These are phyloP conservation scores for Rhynchopsitta pachyrhyncha DNA, from an alignment of 2,113 vertebrate species.

Conservation along the genomic window DNA sequence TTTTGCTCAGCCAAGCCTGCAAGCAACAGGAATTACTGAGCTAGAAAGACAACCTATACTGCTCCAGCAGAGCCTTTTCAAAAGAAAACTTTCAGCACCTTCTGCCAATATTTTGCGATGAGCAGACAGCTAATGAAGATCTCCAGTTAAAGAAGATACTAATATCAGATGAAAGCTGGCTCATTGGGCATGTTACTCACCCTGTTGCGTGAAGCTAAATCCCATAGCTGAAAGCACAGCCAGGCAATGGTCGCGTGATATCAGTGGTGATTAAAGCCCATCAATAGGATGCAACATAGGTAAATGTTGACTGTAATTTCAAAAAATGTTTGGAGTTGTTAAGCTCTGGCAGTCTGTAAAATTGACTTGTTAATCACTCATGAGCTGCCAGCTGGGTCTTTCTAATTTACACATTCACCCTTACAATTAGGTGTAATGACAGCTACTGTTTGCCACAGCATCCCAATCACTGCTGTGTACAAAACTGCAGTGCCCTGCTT, in stretches of 20 bases:
- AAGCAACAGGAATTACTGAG: not conserved
- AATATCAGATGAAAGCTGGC: not conserved
- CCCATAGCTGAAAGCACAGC: not conserved
- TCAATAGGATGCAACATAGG: not conserved
- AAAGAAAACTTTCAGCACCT: not conserved
- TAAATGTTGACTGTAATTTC: not conserved
- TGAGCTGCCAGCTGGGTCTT: not conserved
- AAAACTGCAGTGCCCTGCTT: not conserved
- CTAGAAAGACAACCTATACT: not conserved
- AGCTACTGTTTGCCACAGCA: fast-evolving
- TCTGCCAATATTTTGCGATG: not conserved
- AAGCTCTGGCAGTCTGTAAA: not conserved
- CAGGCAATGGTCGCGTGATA: not conserved
- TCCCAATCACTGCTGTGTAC: fast-evolving
- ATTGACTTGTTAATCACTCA: not conserved
- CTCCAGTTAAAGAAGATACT: not conserved
- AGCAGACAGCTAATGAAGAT: not conserved
- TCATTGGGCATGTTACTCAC: not conserved
- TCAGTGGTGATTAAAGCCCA: not conserved
- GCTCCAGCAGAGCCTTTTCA: not conserved
- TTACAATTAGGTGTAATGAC: not conserved
- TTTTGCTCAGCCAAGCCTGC: conserved; percentile 11
- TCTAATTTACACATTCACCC: not conserved
- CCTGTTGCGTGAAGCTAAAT: not conserved
- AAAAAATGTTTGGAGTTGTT: not conserved